Evolutionary conservation across 2,888 invertebrate species (phyloP), one percentile per base, ranked within the genome.

Genomic region (Xylota sylvarum): DNA sequence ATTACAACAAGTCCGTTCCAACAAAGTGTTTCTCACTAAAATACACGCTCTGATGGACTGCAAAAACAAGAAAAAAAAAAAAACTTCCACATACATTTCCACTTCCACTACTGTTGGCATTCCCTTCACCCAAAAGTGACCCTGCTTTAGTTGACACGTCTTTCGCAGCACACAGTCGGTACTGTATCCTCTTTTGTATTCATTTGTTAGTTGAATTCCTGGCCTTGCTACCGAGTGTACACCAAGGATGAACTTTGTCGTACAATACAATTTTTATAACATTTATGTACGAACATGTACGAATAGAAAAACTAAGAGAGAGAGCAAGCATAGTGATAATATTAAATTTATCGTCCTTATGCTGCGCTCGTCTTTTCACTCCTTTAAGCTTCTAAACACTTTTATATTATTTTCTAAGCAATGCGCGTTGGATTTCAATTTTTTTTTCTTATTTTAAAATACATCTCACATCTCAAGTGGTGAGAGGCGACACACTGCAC

Each of bases 391-490:
- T 0, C 30, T 1, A 5, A 14, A 12, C n/a, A 14, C 55, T 55
- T 30, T 30, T 30, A 5, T 4, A n/a, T 50, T 17, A 12, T 27
- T 30, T 30, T 12, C 50, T 27, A 27, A 27, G 50, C 6, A 35
- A 58, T 19, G 17, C 5, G 17, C 35, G 35, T 12, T 19, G 19
- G 5, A 32, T 9, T 35, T 12, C 0, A 19, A 56, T 5, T 23
- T 60, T 60, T 60, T 23, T 5, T 23, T 60, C 40, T 60, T 23
- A 10, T 40, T 27, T n/a, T n/a, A n/a, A 10, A 37, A 23, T 37
- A 60, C 19, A 1, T 3, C 37, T 35, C 30, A 32, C 12, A n/a
- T n/a, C 14, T 9, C 17, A 35, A 37, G 19, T 23, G n/a, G 12
- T 19, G 4, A 23, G 4, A 23, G 43, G 12, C 14, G 40, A 32